These are phyloP conservation scores for Agapornis roseicollis DNA, from an alignment of 2,113 vertebrate species.

Conservation along the genomic window DNA sequence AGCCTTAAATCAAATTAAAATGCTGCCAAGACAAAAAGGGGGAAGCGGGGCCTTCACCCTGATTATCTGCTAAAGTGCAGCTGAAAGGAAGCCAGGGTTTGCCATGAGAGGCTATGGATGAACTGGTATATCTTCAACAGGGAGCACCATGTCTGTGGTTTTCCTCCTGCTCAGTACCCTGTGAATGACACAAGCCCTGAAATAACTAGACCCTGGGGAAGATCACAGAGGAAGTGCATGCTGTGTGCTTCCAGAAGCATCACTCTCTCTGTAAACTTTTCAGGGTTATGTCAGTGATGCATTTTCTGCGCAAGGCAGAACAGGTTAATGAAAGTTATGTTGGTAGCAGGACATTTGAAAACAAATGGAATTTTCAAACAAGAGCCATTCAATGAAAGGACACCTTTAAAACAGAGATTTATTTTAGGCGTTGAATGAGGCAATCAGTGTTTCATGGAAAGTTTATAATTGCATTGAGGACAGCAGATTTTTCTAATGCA, in stretches of 20 bases:
- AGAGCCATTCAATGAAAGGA: background rate
- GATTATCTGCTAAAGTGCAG: background rate
- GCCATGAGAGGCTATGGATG: background rate
- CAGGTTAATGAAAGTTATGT: background rate
- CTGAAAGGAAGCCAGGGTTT: background rate
- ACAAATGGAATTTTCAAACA: background rate
- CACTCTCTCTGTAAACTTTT: background rate
- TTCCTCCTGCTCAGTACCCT: background rate
- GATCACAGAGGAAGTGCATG: background rate
- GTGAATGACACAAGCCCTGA: background rate
- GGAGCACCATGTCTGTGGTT: fast-evolving
- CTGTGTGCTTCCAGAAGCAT: background rate
- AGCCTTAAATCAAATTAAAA: background rate
- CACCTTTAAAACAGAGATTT: background rate
- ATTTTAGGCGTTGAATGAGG: background rate
- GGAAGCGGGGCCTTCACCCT: background rate
- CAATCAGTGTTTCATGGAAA: background rate
- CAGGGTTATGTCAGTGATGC: background rate
- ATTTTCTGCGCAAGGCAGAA: background rate
- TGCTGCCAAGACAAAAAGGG: background rate
- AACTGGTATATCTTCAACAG: background rate
- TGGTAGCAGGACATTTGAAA: background rate
- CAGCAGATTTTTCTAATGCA: background rate
- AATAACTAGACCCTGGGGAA: background rate
- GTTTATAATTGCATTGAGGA: background rate